These are phyloP conservation scores for Cephalotes varians DNA, from an alignment of 2,888 invertebrate species.

Conservation along the genomic window DNA sequence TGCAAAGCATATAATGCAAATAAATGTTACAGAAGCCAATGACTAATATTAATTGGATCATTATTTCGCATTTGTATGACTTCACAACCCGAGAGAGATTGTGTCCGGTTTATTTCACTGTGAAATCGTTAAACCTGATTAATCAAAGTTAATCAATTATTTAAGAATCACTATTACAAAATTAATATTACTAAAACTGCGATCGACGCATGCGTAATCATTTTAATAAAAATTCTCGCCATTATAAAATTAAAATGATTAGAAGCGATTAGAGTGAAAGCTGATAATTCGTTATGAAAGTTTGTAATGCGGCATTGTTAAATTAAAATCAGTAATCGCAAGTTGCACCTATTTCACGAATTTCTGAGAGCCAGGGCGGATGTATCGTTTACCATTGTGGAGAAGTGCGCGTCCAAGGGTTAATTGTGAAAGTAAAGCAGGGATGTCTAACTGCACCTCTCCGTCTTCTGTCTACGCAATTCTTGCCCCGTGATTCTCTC, in stretches of 20 bases:
- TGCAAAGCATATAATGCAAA: constrained; percentile 26
- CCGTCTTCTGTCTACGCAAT: constrained; percentile 58
- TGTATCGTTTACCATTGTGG: constrained; percentile 40
- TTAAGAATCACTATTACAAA: constrained; percentile 21
- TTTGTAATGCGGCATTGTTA: background rate
- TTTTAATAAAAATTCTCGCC: background rate
- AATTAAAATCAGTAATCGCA: constrained; percentile 16
- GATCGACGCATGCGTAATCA: background rate
- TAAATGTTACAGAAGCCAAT: constrained; percentile 35
- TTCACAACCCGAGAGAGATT: constrained; percentile 19
- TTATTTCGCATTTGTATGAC: constrained; percentile 42
- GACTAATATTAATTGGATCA: constrained; percentile 47
- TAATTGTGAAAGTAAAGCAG: constrained; percentile 53
- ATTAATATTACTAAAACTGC: constrained; percentile 20
- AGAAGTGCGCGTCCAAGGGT: constrained; percentile 43
- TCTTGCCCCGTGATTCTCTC: constrained; percentile 73
- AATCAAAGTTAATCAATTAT: constrained; percentile 45
- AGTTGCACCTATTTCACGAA: constrained; percentile 9
- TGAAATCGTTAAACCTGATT: constrained; percentile 40
- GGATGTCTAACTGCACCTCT: constrained; percentile 34
- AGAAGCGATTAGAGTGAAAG: constrained; percentile 9
- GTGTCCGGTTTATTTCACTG: constrained; percentile 1
- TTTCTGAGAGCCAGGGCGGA: background rate
- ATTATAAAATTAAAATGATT: constrained; percentile 16
- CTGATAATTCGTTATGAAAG: constrained; percentile 15